Percentiles rank a stretch among this genome's conserved stretches.
Evolutionary conservation across 2,888 invertebrate genomes (phyloP).

Genomic region (Tipula unca): DNA sequence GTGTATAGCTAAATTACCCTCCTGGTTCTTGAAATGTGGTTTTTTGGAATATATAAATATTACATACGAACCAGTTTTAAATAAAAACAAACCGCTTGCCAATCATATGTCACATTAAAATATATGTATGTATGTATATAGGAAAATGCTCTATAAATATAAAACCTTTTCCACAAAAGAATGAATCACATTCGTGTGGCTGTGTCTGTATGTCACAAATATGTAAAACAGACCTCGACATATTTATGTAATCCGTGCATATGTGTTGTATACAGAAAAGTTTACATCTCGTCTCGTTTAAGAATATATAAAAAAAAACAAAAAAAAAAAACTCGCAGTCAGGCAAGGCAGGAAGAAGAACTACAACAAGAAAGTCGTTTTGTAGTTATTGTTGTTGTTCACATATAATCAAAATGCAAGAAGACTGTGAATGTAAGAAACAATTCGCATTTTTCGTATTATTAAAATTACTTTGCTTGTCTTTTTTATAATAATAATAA

Average conservation of each 20-base stretch:
- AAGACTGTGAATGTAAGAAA: not conserved
- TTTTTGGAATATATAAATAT: not conserved
- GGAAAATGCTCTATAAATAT: not conserved
- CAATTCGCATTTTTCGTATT: not conserved
- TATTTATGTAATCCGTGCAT: not conserved
- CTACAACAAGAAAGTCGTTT: not conserved
- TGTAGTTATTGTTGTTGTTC: not conserved
- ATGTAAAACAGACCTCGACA: not conserved
- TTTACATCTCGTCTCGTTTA: not conserved
- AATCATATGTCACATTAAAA: not conserved
- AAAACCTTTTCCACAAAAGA: not conserved
- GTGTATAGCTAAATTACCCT: not conserved
- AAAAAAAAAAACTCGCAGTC: not conserved
- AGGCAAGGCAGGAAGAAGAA: not conserved
- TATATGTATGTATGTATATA: too few relatives aligned
- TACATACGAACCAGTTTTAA: not conserved
- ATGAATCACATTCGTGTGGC: not conserved
- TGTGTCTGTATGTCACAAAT: not conserved
- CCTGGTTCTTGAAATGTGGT: not conserved
- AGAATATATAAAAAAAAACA: not conserved
- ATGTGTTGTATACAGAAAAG: not conserved
- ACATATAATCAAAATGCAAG: not conserved
- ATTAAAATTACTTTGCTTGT: not conserved
- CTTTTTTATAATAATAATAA: not conserved
- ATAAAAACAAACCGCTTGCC: not conserved